These are phyloP conservation scores for Pristionchus maxplancki DNA, from an alignment of 2,888 invertebrate genomes.

Conservation along the genomic window DNA sequence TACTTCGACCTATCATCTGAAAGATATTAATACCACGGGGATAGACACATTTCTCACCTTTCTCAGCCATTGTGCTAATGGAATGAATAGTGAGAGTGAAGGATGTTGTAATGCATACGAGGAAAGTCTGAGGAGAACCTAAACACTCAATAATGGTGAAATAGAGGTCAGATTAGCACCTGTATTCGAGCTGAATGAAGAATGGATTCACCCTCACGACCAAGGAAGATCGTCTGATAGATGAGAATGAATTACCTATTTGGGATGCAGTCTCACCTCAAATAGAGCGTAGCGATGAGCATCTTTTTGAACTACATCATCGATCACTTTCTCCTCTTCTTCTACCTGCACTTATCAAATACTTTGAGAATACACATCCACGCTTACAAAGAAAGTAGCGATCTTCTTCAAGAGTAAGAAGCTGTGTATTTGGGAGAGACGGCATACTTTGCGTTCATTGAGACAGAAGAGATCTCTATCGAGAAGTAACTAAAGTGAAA, in stretches of 20 bases:
- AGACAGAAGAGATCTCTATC: constrained; percentile 64
- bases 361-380: not conserved
- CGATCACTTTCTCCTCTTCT: not conserved
- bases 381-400: constrained; percentile 30
- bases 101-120: constrained; percentile 61
- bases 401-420: constrained; percentile 9
- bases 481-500: constrained; percentile 53
- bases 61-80: constrained; percentile 60
- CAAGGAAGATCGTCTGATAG: constrained; percentile 59
- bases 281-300: constrained; percentile 37
- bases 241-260: not conserved
- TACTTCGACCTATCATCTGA: constrained; percentile 46
- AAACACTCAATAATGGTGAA: not conserved
- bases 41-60: constrained; percentile 53
- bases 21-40: not conserved
- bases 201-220: constrained; percentile 58
- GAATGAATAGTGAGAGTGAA: constrained; percentile 57
- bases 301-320: constrained; percentile 3
- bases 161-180: not conserved
- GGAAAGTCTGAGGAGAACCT: constrained; percentile 39
- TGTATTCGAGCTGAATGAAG: constrained; percentile 54
- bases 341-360: not conserved
- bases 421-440: constrained; percentile 43
- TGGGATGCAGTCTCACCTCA: not conserved
- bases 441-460: constrained; percentile 54